Conservation (phyloP, 2,888 invertebrate genomes). For the Euphydryas editha region DNA sequence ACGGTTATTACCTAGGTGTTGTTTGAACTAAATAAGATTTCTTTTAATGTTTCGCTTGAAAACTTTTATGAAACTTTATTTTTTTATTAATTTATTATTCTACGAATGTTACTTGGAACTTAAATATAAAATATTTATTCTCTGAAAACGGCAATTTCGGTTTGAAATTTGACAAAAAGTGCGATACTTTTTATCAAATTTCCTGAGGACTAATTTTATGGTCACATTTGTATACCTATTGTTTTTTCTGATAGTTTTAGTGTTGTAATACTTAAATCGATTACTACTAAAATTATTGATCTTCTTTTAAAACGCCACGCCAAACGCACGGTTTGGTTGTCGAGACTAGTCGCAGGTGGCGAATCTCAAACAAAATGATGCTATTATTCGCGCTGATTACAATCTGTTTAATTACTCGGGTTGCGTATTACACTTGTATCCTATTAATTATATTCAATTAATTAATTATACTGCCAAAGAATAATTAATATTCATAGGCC, state of each 20-base stretch:
- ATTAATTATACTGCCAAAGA: neutral
- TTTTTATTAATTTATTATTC: neutral
- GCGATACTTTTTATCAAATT: too few relatives aligned
- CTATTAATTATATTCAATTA: neutral
- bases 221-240: too few relatives aligned
- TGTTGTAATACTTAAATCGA: too few relatives aligned
- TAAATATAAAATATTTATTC: neutral
- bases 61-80: conserved; percentile 4
- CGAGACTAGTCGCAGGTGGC: neutral
- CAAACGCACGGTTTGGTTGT: too few relatives aligned
- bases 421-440: neutral
- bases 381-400: neutral
- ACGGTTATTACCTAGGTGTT: conserved; percentile 8
- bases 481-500: neutral
- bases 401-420: neutral
- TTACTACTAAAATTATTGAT: too few relatives aligned
- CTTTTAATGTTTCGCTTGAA: neutral
- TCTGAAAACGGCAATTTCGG: too few relatives aligned
- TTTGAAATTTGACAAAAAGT: too few relatives aligned
- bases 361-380: neutral
- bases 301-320: too few relatives aligned
- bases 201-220: too few relatives aligned
- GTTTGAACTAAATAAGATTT: conserved; percentile 9
- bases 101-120: neutral
- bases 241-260: too few relatives aligned